These are phyloP conservation scores for Malurus leucopterus DNA, from an alignment of 2,797 vertebrate species.

Conservation along the genomic window DNA sequence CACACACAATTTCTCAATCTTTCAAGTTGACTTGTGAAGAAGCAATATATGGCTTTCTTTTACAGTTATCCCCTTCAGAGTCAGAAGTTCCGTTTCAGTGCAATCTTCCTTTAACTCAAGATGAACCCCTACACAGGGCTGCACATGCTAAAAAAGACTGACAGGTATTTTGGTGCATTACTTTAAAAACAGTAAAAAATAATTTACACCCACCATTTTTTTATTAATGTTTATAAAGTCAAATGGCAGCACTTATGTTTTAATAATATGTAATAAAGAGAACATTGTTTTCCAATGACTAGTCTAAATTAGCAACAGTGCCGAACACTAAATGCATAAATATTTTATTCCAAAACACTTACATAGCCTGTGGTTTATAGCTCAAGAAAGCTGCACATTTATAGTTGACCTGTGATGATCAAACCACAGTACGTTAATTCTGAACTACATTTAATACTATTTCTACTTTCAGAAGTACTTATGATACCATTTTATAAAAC, in stretches of 20 bases:
- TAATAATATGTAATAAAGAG: constrained; percentile 28
- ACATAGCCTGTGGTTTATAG: constrained; percentile 9
- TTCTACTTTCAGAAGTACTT: background rate
- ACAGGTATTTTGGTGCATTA: background rate
- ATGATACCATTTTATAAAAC: background rate
- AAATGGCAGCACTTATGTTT: constrained; percentile 25
- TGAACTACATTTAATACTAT: background rate
- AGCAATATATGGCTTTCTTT: constrained; percentile 3
- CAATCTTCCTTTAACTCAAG: constrained; percentile 10
- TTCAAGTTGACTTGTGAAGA: background rate
- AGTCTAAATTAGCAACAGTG: constrained; percentile 19
- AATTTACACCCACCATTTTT: background rate
- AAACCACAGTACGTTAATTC: background rate
- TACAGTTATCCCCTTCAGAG: background rate
- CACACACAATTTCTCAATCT: background rate
- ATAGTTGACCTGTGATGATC: background rate
- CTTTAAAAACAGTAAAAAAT: background rate
- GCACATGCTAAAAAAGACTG: background rate
- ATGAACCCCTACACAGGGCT: background rate
- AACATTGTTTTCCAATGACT: constrained; percentile 17
- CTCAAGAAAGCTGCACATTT: background rate
- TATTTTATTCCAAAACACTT: constrained; percentile 50
- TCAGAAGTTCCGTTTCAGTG: background rate
- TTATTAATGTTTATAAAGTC: constrained; percentile 23
- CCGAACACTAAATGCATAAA: constrained; percentile 24